Conservation (phyloP, 2,797 vertebrate species). For the Poecilia gillii region DNA sequence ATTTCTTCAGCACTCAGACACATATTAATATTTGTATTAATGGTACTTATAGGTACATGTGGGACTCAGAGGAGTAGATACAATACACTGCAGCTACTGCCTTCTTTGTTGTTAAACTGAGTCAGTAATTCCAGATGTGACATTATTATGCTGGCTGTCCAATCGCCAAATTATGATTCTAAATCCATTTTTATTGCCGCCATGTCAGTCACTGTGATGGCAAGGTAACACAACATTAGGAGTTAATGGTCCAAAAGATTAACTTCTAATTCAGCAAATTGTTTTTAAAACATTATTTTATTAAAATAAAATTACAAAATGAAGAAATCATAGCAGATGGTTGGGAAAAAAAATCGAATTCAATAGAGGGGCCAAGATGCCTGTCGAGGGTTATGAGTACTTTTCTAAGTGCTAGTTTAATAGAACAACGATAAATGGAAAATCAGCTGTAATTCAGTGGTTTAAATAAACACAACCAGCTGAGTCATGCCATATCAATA, state of each 20-base stretch:
- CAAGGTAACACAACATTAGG: background rate
- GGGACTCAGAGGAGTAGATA: background rate
- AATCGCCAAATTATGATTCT: background rate
- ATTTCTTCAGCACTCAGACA: background rate
- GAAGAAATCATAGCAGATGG: background rate
- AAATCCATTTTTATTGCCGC: background rate
- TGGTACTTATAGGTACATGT: background rate
- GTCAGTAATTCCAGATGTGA: background rate
- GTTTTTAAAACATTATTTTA: background rate
- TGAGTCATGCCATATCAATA: background rate
- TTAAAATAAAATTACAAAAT: background rate
- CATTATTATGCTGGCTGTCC: background rate
- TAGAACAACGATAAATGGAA: no score
- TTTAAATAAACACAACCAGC: no score
- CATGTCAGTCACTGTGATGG: background rate
- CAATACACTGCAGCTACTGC: no score
- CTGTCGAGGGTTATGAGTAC: no score
- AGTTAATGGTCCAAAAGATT: background rate
- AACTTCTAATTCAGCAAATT: background rate
- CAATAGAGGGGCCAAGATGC: no score
- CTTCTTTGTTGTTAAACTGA: background rate
- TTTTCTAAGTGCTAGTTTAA: no score
- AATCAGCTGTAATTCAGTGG: no score
- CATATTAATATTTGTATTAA: background rate
- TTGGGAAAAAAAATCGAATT: no score